phyloP scores from a whole-genome alignment of 2,888 invertebrate species.

The Laspeyria flexula region DNA sequence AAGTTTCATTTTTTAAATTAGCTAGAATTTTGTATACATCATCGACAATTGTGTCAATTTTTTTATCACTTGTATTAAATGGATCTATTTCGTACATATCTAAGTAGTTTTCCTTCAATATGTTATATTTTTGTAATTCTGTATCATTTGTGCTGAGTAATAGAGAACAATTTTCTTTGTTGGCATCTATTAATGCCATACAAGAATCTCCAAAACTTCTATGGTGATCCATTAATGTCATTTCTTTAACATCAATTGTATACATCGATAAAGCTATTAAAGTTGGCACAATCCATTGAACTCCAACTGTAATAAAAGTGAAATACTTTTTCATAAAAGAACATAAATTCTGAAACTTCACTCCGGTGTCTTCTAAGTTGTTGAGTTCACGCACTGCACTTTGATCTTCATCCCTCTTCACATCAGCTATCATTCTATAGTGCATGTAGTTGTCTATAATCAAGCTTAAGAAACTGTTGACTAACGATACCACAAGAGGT shows the following conservation, averaged over 20 bases:
- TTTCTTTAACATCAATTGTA: slow-evolving; percentile 65
- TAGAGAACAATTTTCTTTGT: slow-evolving; percentile 55
- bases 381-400: slow-evolving; percentile 60
- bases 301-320: slow-evolving; percentile 59
- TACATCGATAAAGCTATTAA: slow-evolving; percentile 72
- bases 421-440: slow-evolving; percentile 65
- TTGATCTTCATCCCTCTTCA: slow-evolving; percentile 61
- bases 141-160: slow-evolving; percentile 43
- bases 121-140: slow-evolving; percentile 55
- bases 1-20: slow-evolving; percentile 58
- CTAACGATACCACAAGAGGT: slow-evolving; percentile 70
- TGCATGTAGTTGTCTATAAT: slow-evolving; percentile 79
- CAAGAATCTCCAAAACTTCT: slow-evolving; percentile 58
- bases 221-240: slow-evolving; percentile 47
- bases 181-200: slow-evolving; percentile 65
- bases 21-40: slow-evolving; percentile 69
- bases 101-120: slow-evolving; percentile 58
- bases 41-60: slow-evolving; percentile 58
- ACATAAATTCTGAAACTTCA: slow-evolving; percentile 34
- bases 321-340: slow-evolving; percentile 65
- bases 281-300: slow-evolving; percentile 74
- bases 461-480: slow-evolving; percentile 75
- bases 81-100: slow-evolving; percentile 57
- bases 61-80: slow-evolving; percentile 45
- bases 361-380: slow-evolving; percentile 23